A percentile compares a stretch with the other conserved stretches of the same genome.
Evolutionary conservation across 1,140 invertebrate species (phyloP).

Genomic region (Bombus sibiricus): DNA sequence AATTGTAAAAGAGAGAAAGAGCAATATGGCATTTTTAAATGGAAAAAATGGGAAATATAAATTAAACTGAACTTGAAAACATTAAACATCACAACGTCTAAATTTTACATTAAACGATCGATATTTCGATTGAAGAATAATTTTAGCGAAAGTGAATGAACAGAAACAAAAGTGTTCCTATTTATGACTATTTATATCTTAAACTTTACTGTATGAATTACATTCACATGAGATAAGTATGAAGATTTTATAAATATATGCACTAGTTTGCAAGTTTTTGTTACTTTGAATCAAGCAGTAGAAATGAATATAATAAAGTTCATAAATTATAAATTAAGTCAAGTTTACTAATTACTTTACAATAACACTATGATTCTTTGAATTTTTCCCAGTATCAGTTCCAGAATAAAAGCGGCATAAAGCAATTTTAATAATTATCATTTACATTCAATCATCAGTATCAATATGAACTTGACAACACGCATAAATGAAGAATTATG

Average conservation of each 20-base stretch:
- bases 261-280: background rate
- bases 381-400: slow-evolving; percentile 14
- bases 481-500: background rate
- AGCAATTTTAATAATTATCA: background rate
- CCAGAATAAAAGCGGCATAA: slow-evolving; percentile 42
- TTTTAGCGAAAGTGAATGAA: background rate
- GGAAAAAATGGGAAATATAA: background rate
- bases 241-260: background rate
- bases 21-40: background rate
- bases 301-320: background rate
- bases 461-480: too few species aligned
- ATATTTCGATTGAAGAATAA: background rate
- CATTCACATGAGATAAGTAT: background rate
- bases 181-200: background rate
- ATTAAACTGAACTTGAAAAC: background rate
- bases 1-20: background rate
- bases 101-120: background rate
- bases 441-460: background rate
- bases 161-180: background rate
- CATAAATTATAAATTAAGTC: background rate
- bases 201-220: background rate
- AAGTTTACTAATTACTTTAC: background rate
- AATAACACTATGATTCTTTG: background rate
- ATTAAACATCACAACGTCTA: background rate
- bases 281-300: background rate